Evolutionary conservation across 2,888 invertebrate species (phyloP).

Genomic region (Bellardia pandia): DNA sequence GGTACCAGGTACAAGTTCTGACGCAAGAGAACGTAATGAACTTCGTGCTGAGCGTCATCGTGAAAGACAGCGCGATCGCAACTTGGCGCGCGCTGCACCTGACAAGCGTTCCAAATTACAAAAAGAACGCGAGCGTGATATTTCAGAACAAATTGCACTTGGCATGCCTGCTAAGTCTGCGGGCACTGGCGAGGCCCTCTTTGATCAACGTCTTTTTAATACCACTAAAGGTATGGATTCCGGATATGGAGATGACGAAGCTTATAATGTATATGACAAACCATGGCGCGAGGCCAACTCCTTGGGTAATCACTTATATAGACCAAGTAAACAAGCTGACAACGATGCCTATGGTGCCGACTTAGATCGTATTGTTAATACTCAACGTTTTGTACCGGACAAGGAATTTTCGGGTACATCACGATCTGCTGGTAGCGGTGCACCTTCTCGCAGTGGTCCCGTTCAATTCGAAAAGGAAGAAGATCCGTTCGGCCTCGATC

Average conservation of each 20-base stretch:
- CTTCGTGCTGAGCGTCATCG: constrained; percentile 95
- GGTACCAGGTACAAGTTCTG: constrained; percentile 83
- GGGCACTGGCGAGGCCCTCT: constrained; percentile 91
- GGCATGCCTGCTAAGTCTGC: constrained; percentile 94
- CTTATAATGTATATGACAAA: constrained; percentile 98
- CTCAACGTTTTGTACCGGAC: constrained; percentile 98
- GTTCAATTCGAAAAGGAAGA: constrained; percentile 96
- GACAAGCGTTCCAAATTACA: constrained; percentile 96
- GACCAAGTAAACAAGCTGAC: constrained; percentile 94
- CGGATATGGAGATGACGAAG: constrained; percentile 97
- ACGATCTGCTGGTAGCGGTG: constrained; percentile 85
- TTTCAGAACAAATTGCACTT: constrained; percentile 98
- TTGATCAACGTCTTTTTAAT: constrained; percentile 98
- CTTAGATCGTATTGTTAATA: constrained; percentile 94
- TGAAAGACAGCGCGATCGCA: constrained; percentile 96
- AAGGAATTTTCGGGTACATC: constrained; percentile 98
- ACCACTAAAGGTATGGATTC: constrained; percentile 96
- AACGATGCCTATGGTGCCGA: constrained; percentile 96
- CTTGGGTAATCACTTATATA: constrained; percentile 94
- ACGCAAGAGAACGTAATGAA: constrained; percentile 92
- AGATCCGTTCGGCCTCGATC: constrained; percentile 99
- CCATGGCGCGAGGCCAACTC: constrained; percentile 97
- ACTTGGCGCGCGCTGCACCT: constrained; percentile 96
- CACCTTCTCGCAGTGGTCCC: constrained; percentile 92
- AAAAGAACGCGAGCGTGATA: constrained; percentile 96